A percentile compares a stretch with the other conserved stretches of the same genome.
These are phyloP conservation scores for Andrena camellia DNA, from an alignment of 2,888 invertebrate genomes.

Conservation along the genomic window DNA sequence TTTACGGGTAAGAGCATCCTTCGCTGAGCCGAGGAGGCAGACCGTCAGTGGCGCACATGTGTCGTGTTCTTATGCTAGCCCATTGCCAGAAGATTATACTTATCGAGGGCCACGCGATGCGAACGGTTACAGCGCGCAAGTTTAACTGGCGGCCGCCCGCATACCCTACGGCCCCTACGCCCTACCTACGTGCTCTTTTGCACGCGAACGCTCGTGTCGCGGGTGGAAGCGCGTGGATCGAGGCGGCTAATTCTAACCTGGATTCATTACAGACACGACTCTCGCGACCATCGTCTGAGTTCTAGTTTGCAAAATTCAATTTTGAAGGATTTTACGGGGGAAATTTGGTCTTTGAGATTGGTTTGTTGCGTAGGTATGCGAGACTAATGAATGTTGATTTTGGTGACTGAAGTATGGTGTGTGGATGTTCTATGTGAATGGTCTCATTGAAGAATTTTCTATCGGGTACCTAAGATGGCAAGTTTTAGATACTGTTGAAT, in stretches of 20 bases:
- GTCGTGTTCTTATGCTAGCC: constrained; percentile 64
- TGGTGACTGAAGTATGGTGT: too few species aligned
- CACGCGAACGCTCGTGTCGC: constrained; percentile 20
- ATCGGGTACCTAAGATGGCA: too few species aligned
- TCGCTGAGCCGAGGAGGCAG: constrained; percentile 61
- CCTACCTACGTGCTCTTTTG: neutral
- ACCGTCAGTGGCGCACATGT: constrained; percentile 70
- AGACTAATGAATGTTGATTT: too few species aligned
- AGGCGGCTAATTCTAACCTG: constrained; percentile 43
- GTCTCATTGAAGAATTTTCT: too few species aligned
- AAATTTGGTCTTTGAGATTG: too few species aligned
- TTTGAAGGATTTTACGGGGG: too few species aligned
- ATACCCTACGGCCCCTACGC: neutral
- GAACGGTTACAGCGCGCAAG: constrained; percentile 14
- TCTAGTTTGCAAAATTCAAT: too few species aligned
- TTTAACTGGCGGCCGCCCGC: constrained; percentile 18
- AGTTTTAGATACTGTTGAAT: too few species aligned
- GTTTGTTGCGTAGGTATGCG: too few species aligned
- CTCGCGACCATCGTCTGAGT: neutral
- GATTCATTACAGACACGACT: constrained; percentile 35
- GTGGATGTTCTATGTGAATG: too few species aligned
- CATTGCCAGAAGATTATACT: constrained; percentile 60
- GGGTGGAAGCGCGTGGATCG: constrained; percentile 41
- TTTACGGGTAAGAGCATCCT: constrained; percentile 47
- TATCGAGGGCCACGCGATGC: constrained; percentile 55